Percentiles rank a stretch among this genome's conserved stretches.
These are phyloP conservation scores for Falco concolor DNA, from an alignment of 2,797 vertebrate species.

Conservation along the genomic window DNA sequence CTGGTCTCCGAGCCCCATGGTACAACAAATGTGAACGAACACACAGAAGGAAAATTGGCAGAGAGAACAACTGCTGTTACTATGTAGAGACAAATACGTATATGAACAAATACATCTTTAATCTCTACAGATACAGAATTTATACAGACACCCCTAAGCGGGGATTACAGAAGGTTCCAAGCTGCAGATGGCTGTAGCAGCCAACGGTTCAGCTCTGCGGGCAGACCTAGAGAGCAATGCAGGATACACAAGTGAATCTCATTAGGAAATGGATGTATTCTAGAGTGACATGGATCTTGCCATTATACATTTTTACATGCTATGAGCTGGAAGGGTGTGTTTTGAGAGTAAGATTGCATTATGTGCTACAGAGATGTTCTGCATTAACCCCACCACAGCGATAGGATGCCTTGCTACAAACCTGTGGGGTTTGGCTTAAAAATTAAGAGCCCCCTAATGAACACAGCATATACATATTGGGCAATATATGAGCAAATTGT, in stretches of 20 bases:
- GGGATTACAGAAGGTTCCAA: not conserved
- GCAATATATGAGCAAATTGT: not conserved
- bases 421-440: not conserved
- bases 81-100: not conserved
- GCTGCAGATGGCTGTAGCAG: rapidly evolving
- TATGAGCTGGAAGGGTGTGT: not conserved
- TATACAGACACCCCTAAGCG: not conserved
- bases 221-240: not conserved
- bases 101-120: not conserved
- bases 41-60: not conserved
- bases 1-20: not conserved
- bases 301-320: not conserved
- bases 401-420: not conserved
- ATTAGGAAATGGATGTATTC: not conserved
- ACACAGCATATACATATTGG: not conserved
- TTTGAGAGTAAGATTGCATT: not conserved
- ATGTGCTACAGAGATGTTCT: not conserved
- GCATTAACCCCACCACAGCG: not conserved
- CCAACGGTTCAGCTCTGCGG: not conserved
- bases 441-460: not conserved
- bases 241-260: not conserved
- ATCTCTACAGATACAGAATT: not conserved
- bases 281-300: not conserved
- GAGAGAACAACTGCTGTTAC: not conserved
- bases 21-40: rapidly evolving